phyloP scores from a whole-genome alignment of 2,888 invertebrate genomes.

The Tiliacea citrago region DNA sequence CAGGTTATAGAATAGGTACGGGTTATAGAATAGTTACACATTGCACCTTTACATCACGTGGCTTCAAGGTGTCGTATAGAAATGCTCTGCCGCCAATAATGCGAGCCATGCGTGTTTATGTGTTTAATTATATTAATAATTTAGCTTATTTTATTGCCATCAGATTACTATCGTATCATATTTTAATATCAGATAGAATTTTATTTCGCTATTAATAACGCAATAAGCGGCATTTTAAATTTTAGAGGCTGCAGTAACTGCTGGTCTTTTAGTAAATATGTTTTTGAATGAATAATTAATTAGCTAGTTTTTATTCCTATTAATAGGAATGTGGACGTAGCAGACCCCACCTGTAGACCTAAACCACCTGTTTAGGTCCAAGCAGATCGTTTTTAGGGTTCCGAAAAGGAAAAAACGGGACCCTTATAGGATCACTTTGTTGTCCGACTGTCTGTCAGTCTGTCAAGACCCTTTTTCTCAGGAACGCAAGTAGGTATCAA shows the following conservation, averaged over 20 bases:
- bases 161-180: conserved; percentile 52
- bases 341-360: conserved; percentile 13
- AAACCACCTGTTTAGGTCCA: conserved; percentile 21
- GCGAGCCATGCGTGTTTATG: conserved; percentile 40
- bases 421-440: no score
- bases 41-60: conserved; percentile 62
- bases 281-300: conserved; percentile 45
- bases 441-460: no score
- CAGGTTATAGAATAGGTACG: not conserved
- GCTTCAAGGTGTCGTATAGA: conserved; percentile 49
- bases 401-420: no score
- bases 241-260: conserved; percentile 35
- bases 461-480: no score
- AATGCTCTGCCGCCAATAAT: conserved; percentile 43
- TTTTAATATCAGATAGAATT: conserved; percentile 52
- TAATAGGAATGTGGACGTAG: conserved; percentile 2
- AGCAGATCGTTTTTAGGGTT: no score
- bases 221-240: conserved; percentile 42
- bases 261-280: conserved; percentile 22
- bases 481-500: no score
- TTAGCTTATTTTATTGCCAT: conserved; percentile 52
- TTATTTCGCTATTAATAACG: conserved; percentile 54
- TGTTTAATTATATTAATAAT: conserved; percentile 55
- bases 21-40: conserved; percentile 15
- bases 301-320: conserved; percentile 21